phyloP scores from a whole-genome alignment of 2,888 invertebrate genomes.

The Catocala nupta region DNA sequence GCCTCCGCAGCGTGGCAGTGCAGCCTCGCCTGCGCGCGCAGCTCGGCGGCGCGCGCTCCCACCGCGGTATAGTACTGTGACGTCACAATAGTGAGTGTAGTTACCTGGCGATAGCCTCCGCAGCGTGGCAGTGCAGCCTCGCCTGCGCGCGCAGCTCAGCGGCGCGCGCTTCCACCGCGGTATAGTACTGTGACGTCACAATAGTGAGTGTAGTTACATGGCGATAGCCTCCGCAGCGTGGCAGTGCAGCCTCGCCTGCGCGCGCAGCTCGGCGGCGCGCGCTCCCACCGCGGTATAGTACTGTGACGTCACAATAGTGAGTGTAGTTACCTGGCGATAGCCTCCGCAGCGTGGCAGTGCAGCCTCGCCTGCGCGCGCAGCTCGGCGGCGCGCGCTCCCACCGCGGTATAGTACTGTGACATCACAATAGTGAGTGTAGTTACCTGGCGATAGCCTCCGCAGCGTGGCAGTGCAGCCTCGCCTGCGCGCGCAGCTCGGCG shows the following conservation, averaged over 20 bases:
- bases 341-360: constrained; percentile 94
- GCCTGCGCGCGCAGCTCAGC: constrained; percentile 90
- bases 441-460: constrained; percentile 94
- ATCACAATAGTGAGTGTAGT: constrained; percentile 21
- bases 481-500: constrained; percentile 90
- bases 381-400: constrained; percentile 76
- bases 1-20: constrained; percentile 95
- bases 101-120: constrained; percentile 93
- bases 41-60: constrained; percentile 78
- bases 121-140: constrained; percentile 92
- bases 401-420: no score
- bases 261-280: constrained; percentile 88
- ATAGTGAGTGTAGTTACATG: constrained; percentile 81
- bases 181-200: no score
- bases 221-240: constrained; percentile 95
- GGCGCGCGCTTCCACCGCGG: constrained; percentile 71
- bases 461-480: constrained; percentile 92
- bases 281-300: constrained; percentile 61
- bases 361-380: constrained; percentile 91
- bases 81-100: no score
- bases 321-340: constrained; percentile 89
- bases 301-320: no score
- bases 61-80: no score
- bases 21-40: constrained; percentile 91
- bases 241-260: constrained; percentile 91